phyloP scores from a whole-genome alignment of 2,797 vertebrate genomes.

The Perodicticus potto region DNA sequence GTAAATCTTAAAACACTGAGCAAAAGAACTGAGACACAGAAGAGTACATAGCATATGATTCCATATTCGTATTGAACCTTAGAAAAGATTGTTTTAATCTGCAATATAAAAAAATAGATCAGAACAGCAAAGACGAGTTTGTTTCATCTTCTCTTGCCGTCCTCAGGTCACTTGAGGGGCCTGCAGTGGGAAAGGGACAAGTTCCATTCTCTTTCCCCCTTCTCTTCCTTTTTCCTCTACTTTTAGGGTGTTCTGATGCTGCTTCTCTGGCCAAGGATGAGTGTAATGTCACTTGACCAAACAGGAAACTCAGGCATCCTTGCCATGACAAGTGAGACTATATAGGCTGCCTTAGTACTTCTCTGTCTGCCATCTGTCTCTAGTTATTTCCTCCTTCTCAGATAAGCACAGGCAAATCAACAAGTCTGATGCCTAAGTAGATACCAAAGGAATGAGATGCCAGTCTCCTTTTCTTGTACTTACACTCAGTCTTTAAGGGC shows the following conservation, averaged over 20 bases:
- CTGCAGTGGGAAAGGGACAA: neutral
- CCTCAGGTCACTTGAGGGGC: neutral
- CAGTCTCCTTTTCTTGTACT: neutral
- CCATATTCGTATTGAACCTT: neutral
- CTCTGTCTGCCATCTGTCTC: neutral
- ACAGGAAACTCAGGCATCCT: neutral
- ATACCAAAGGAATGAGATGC: neutral
- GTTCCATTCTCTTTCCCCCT: neutral
- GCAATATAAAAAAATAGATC: neutral
- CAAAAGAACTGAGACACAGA: neutral
- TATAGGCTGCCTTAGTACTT: neutral
- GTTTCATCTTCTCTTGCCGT: neutral
- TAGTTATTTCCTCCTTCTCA: neutral
- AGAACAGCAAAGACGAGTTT: neutral
- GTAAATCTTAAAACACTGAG: neutral
- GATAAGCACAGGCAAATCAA: neutral
- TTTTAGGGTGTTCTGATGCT: neutral
- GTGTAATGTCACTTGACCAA: neutral
- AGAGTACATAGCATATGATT: neutral
- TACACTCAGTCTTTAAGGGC: neutral
- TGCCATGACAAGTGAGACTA: neutral
- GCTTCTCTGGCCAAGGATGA: neutral
- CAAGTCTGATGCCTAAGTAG: neutral
- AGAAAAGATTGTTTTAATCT: neutral
- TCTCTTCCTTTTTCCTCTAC: neutral